Evolutionary conservation across 2,888 invertebrate species (phyloP), one percentile per base, ranked within the genome.

Genomic region (Atethmia centrago): DNA sequence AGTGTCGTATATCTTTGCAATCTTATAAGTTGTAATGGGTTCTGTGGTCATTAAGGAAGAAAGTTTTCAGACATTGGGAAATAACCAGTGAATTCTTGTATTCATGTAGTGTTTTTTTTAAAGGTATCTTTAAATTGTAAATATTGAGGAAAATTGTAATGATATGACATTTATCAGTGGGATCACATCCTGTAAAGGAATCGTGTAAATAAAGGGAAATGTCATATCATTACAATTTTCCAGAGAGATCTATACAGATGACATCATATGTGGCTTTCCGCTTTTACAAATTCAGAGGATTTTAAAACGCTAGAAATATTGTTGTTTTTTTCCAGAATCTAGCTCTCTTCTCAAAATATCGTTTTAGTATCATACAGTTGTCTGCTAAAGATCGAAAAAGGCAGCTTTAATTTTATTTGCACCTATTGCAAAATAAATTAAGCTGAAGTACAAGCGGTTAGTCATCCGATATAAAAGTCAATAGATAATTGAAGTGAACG

Each of bases 401-500:
- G 12, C 19, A 45, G 12, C 2, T n/a, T 4, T n/a, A 28, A 16
- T n/a, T 19, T 12, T 28, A 28, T 28, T 59, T 28, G 28, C 28
- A 51, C 19, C 61, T 40, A n/a, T 31, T 0, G 5, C 25, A 40
- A 42, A 72, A 36, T 12, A 16, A 10, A 40, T 74, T 12, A 53
- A 51, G 25, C 16, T 31, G 9, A 42, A 61, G 25, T 61, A 31
- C n/a, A 31, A 21, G 14, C 31, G 40, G 45, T 83, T 56, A 80
- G 80, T 83, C 80, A 80, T 80, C 45, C 4, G 42, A 21, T 53
- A 1, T 56, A 67, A 79, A 61, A 79, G 61, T 65, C 59, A 25
- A 19, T n/a, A 42, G 55, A 53, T 80, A 83, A 83, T 80, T 73
- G 80, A 62, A 65, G 68, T 74, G 80, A 80, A 66, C 12, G 68